These are phyloP conservation scores for Myioborus miniatus DNA, from an alignment of 2,797 vertebrate species.

Conservation along the genomic window DNA sequence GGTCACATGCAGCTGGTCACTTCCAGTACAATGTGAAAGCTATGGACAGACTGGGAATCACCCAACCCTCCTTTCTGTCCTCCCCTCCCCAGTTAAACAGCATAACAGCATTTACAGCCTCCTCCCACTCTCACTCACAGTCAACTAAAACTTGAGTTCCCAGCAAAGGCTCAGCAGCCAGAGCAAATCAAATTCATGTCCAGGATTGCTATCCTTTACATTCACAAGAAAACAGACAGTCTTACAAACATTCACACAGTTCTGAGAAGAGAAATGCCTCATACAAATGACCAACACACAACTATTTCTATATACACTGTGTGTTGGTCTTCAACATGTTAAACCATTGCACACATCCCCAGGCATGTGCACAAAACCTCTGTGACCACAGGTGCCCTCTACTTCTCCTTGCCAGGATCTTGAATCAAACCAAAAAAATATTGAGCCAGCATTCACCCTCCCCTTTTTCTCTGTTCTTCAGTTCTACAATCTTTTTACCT, in stretches of 20 bases:
- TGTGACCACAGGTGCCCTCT: not conserved
- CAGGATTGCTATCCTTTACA: not conserved
- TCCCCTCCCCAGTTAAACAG: not conserved
- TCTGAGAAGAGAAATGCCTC: not conserved
- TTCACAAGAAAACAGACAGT: not conserved
- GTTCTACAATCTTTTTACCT: not conserved
- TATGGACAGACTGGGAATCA: not conserved
- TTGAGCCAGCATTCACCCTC: not conserved
- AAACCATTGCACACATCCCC: not conserved
- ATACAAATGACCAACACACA: not conserved
- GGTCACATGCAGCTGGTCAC: not conserved
- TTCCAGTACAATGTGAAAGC: not conserved
- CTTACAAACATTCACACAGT: not conserved
- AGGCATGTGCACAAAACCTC: accelerated
- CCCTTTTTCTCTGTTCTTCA: not conserved
- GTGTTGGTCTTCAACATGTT: not conserved
- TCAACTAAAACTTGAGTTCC: not conserved
- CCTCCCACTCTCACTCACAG: not conserved
- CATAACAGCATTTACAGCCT: not conserved
- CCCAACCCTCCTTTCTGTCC: not conserved
- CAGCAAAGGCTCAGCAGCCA: not conserved
- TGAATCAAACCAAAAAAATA: not conserved
- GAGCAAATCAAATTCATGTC: not conserved
- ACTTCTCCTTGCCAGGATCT: not conserved
- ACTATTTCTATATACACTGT: not conserved